Base-by-base conservation (phyloP, 1,140 invertebrate species). In the Drosophila tristis region DNA sequence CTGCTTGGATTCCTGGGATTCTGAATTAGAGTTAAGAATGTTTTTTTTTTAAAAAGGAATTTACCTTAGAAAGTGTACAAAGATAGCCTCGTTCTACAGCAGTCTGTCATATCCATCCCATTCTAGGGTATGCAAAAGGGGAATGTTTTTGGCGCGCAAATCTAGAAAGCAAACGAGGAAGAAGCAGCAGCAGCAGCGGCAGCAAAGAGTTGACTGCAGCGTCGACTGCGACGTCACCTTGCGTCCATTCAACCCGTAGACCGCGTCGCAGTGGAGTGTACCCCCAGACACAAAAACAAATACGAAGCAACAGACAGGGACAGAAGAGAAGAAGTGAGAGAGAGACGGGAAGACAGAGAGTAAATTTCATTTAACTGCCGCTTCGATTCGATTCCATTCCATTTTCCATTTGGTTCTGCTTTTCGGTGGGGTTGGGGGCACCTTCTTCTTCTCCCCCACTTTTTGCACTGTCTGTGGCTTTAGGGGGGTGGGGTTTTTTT, bases 401-500 rank as follows among this genome's bases (percentile, higher is more conserved):
- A 78, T 87, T 89, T 86, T 82, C 78, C 79, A 87, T 76, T 81
- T 76, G 78, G 78, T 70, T 87, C 66, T 78, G 81, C 70, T 74
- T 81, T 66, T 75, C 58, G 64, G 73, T 80, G 68, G 49, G 45
- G 51, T 25, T 16, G 60, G 44, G 58, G 20, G 20, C 0, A 63
- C 56, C 48, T 48, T 61, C 35, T 61, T 60, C 72, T 54, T 59
- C 47, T 56, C 35, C 56, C 11, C n/a, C 23, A 16, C 9, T 55
- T 76, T 62, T 45, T 53, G 44, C 51, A 68, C 66, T 57, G 64
- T 70, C 67, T 70, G 67, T 26, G 67, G 67, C 64, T 68, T 70
- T 8, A 11, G 35, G 9, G 35, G 35, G 51, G 44, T 11, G 35
- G 51, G 44, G 8, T 31, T 65, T 66, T 50, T 61, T 45, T 61